phyloP scores from a whole-genome alignment of 2,797 vertebrate genomes.

The Oreortyx pictus region DNA sequence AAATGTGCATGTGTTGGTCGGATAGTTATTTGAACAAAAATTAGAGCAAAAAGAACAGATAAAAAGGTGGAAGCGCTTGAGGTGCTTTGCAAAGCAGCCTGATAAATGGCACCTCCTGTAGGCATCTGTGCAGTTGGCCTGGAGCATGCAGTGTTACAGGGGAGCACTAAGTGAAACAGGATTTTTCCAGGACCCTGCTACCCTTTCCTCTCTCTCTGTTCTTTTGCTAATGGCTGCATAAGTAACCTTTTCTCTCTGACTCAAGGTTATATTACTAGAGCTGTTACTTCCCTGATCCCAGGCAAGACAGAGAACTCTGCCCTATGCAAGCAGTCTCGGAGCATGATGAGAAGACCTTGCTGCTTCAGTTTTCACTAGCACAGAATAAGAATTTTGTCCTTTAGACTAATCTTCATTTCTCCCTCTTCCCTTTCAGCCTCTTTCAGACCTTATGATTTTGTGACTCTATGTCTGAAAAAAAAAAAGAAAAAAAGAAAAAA shows the following conservation, averaged over 20 bases:
- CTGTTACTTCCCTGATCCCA: neutral
- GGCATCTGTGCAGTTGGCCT: neutral
- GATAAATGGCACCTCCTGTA: neutral
- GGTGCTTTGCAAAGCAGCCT: neutral
- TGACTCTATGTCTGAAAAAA: neutral
- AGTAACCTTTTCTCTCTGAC: neutral
- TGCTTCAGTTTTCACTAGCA: neutral
- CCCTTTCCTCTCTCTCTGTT: neutral
- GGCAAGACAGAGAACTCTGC: neutral
- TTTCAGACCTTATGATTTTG: neutral
- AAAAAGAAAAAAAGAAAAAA: neutral
- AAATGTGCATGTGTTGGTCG: neutral
- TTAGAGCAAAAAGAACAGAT: fast-evolving
- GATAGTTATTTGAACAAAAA: fast-evolving
- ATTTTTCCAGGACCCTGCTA: neutral
- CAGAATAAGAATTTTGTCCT: neutral
- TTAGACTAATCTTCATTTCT: neutral
- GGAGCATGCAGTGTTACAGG: fast-evolving
- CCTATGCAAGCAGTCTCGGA: neutral
- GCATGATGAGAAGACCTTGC: neutral
- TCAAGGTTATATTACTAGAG: neutral
- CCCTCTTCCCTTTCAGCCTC: neutral
- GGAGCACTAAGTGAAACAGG: neutral
- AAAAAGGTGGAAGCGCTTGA: neutral
- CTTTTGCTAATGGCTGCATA: neutral